A percentile compares a stretch with the other conserved stretches of the same genome.
These are phyloP conservation scores for Zoanthus solanderi DNA, from an alignment of 92 coral and sea anemone species.

Conservation along the genomic window DNA sequence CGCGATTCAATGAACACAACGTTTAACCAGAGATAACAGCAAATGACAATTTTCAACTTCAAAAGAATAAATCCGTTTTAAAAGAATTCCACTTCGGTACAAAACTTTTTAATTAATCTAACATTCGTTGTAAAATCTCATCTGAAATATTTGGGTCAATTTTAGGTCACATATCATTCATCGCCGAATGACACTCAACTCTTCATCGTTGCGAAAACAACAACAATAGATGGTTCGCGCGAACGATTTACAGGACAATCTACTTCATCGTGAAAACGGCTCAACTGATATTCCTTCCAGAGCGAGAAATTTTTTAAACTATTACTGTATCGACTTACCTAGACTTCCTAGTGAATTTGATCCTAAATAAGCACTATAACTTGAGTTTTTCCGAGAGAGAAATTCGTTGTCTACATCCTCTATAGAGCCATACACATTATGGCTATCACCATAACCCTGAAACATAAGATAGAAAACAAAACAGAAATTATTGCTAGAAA, in stretches of 20 bases:
- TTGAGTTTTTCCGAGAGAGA: conserved; percentile 88
- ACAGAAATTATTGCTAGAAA: conserved; percentile 39
- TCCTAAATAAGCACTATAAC: conserved; percentile 80
- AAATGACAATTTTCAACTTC: conserved; percentile 33
- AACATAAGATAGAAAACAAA: conserved; percentile 39
- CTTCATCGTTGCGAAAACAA: conserved; percentile 40
- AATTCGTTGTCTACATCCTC: conserved; percentile 94
- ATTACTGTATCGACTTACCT: conserved; percentile 76
- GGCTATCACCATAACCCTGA: conserved; percentile 73
- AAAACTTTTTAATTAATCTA: conserved; percentile 20
- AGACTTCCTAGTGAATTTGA: conserved; percentile 86
- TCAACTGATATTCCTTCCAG: not conserved
- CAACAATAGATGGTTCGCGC: conserved; percentile 39
- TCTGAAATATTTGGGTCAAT: conserved; percentile 33
- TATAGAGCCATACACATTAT: conserved; percentile 83
- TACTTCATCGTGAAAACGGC: conserved; percentile 19
- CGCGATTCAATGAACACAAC: conserved; percentile 43
- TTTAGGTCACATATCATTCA: conserved; percentile 49
- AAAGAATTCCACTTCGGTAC: conserved; percentile 4
- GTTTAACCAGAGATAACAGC: conserved; percentile 48
- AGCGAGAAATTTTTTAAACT: conserved; percentile 24
- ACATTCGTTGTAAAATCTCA: conserved; percentile 1
- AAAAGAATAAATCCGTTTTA: conserved; percentile 49
- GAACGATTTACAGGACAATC: conserved; percentile 29
- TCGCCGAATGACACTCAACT: conserved; percentile 29